These are phyloP conservation scores for Oreocharis arfaki DNA, from an alignment of 2,113 vertebrate genomes.

Conservation along the genomic window DNA sequence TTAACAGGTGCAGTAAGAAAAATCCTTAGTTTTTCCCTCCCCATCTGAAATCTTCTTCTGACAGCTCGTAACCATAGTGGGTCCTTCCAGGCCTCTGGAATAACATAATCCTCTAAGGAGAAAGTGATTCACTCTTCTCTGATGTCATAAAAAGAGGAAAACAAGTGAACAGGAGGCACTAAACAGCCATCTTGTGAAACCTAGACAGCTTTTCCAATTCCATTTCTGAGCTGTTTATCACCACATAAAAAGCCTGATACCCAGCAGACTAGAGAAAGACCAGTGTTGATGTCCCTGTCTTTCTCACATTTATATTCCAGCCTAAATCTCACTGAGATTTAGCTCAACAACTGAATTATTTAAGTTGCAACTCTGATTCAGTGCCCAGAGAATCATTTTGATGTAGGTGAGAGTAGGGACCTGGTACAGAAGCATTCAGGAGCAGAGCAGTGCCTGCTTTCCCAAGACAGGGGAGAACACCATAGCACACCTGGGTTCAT, in stretches of 20 bases:
- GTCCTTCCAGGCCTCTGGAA: conserved; percentile 22
- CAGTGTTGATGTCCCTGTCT: not conserved
- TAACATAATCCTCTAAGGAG: conserved; percentile 22
- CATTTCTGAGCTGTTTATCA: conserved; percentile 45
- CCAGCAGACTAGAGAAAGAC: not conserved
- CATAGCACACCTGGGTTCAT: not conserved
- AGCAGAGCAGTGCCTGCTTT: not conserved
- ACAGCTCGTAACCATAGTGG: not conserved
- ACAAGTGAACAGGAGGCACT: conserved; percentile 51
- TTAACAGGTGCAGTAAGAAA: not conserved
- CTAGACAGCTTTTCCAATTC: conserved; percentile 36
- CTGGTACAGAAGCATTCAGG: not conserved
- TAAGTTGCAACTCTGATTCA: not conserved
- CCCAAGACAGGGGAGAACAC: not conserved
- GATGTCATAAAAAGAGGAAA: conserved; percentile 49
- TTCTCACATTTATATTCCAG: not conserved
- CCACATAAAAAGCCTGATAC: conserved; percentile 29
- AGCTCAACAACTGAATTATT: conserved; percentile 31
- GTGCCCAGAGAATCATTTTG: not conserved
- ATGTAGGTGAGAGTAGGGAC: not conserved
- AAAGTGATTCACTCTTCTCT: conserved; percentile 47
- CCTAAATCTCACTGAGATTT: not conserved
- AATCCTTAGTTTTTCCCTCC: not conserved
- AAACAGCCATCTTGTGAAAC: conserved; percentile 59
- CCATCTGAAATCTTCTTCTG: not conserved